phyloP scores from a whole-genome alignment of 1,140 invertebrate genomes.

The Arion vulgaris region DNA sequence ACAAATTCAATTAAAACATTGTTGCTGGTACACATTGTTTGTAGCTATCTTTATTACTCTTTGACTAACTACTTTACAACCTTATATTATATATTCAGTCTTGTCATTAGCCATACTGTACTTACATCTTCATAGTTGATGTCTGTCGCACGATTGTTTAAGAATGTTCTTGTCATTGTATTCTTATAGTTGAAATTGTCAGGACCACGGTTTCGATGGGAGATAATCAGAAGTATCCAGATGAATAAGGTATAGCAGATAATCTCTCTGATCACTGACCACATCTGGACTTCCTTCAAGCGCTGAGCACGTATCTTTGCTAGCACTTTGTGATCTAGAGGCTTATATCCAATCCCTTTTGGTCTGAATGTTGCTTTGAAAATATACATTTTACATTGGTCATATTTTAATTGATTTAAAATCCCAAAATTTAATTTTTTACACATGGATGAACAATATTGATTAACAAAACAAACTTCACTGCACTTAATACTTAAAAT shows the following conservation, averaged over 20 bases:
- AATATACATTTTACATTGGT: neutral
- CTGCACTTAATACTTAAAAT: too few relatives aligned
- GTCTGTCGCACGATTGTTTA: too few relatives aligned
- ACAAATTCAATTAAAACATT: too few relatives aligned
- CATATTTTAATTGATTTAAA: neutral
- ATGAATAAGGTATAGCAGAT: constrained; percentile 74
- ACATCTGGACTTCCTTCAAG: constrained; percentile 74
- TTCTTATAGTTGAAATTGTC: constrained; percentile 71
- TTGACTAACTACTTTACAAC: too few relatives aligned
- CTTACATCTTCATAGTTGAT: too few relatives aligned
- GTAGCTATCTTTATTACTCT: too few relatives aligned
- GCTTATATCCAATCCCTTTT: constrained; percentile 43
- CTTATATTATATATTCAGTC: too few relatives aligned
- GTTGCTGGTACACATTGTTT: too few relatives aligned
- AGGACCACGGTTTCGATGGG: constrained; percentile 72
- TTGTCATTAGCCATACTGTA: too few relatives aligned
- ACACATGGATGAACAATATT: too few relatives aligned
- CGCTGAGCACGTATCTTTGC: constrained; percentile 70
- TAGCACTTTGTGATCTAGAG: constrained; percentile 69
- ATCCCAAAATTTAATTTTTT: too few relatives aligned
- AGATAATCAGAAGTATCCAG: constrained; percentile 73
- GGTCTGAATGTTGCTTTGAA: neutral
- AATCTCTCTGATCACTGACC: constrained; percentile 73
- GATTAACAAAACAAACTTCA: too few relatives aligned
- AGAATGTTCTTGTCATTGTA: constrained; percentile 71